Evolutionary conservation across 2,888 invertebrate genomes (phyloP).

Genomic region (Pemphredon lugubris): DNA sequence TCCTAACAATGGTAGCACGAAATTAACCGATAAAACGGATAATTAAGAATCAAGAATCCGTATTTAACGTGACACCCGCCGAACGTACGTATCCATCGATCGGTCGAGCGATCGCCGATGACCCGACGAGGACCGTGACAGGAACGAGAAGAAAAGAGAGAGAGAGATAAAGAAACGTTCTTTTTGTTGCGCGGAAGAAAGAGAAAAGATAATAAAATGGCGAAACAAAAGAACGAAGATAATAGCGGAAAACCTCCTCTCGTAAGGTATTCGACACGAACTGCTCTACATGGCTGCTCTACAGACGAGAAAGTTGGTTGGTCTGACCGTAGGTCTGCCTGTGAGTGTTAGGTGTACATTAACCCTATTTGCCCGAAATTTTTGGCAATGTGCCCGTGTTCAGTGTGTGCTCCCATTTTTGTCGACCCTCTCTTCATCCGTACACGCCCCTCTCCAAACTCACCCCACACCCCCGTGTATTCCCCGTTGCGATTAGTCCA

Average conservation of each 20-base stretch:
- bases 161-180: neutral
- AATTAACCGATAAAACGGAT: conserved; percentile 4
- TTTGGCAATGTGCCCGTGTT: conserved; percentile 74
- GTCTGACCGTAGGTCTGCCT: conserved; percentile 77
- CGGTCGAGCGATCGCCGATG: neutral
- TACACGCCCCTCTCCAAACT: neutral
- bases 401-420: conserved; percentile 66
- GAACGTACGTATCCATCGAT: no score
- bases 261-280: conserved; percentile 64
- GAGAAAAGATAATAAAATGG: neutral
- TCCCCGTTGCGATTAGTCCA: conserved; percentile 33
- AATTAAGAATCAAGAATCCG: conserved; percentile 39
- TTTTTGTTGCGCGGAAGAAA: neutral
- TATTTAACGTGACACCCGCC: neutral
- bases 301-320: conserved; percentile 71
- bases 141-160: neutral
- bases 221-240: conserved; percentile 14
- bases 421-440: conserved; percentile 20
- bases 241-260: neutral
- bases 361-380: conserved; percentile 71
- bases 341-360: conserved; percentile 78
- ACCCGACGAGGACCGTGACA: neutral
- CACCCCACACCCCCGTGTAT: neutral
- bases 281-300: conserved; percentile 54
- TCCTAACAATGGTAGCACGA: conserved; percentile 20